Evolutionary conservation across 2,888 invertebrate genomes (phyloP).

Genomic region (Metellina segmentata): DNA sequence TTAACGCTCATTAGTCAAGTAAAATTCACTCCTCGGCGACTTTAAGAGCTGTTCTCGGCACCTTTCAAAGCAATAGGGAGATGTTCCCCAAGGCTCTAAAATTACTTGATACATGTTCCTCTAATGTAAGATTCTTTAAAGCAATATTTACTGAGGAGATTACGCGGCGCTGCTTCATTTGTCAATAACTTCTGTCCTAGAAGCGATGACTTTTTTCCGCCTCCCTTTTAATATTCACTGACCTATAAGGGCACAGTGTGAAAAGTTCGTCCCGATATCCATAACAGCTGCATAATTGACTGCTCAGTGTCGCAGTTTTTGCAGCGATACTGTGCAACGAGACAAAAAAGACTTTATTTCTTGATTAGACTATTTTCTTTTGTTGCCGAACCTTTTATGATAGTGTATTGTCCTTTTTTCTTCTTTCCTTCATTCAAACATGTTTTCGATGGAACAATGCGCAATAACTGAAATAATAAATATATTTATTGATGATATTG

Average conservation of each 20-base stretch:
- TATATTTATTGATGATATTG: neutral
- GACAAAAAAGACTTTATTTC: neutral
- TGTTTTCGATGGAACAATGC: neutral
- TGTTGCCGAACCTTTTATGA: neutral
- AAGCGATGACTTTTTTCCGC: slow-evolving; percentile 64
- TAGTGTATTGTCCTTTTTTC: neutral
- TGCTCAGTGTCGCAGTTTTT: slow-evolving; percentile 11
- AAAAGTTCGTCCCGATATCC: slow-evolving; percentile 57
- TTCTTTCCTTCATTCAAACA: neutral
- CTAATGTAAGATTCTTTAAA: slow-evolving; percentile 75
- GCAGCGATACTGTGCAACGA: neutral
- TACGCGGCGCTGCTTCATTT: slow-evolving; percentile 68
- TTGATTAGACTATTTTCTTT: neutral
- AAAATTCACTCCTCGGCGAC: neutral
- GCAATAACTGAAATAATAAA: neutral
- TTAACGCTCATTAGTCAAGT: too few relatives aligned
- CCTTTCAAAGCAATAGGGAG: slow-evolving; percentile 21
- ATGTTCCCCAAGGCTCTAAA: slow-evolving; percentile 44
- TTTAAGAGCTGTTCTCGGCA: neutral
- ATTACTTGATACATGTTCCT: slow-evolving; percentile 74
- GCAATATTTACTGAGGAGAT: slow-evolving; percentile 73
- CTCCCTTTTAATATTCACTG: slow-evolving; percentile 51
- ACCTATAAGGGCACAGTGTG: slow-evolving; percentile 34
- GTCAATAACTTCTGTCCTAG: slow-evolving; percentile 74
- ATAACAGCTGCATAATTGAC: slow-evolving; percentile 73